These are phyloP conservation scores for Mongoloraphidia duomilia DNA, from an alignment of 2,888 invertebrate species.

Conservation along the genomic window DNA sequence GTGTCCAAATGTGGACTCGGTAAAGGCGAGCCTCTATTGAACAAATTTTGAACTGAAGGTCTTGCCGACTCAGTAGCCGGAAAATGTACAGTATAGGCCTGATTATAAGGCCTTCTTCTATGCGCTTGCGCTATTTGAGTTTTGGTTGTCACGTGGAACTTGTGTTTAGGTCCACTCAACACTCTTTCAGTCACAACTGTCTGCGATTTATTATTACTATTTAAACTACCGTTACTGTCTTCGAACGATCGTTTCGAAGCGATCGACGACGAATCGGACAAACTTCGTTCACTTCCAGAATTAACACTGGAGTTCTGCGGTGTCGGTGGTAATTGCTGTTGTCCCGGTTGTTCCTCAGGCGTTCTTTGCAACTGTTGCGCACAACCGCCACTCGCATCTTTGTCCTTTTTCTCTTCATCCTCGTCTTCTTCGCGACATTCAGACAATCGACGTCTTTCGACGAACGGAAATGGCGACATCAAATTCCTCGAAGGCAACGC, in stretches of 20 bases:
- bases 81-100: slow-evolving; percentile 54
- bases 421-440: slow-evolving; percentile 78
- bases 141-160: slow-evolving; percentile 33
- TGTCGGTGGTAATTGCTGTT: slow-evolving; percentile 2
- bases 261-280: slow-evolving; percentile 27
- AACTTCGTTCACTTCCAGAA: slow-evolving; percentile 29
- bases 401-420: slow-evolving; percentile 39
- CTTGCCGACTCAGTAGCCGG: slow-evolving; percentile 41
- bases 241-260: slow-evolving; percentile 28
- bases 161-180: slow-evolving; percentile 33
- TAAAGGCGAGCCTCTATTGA: slow-evolving; percentile 33
- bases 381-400: slow-evolving; percentile 1
- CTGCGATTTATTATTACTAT: not conserved
- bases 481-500: slow-evolving; percentile 48
- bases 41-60: slow-evolving; percentile 46
- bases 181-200: slow-evolving; percentile 1
- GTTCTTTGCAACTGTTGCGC: too few relatives aligned
- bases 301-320: slow-evolving; percentile 20
- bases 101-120: slow-evolving; percentile 33
- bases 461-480: slow-evolving; percentile 35
- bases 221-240: slow-evolving; percentile 20
- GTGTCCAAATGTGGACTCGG: slow-evolving; percentile 59
- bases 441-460: slow-evolving; percentile 52
- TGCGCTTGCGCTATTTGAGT: slow-evolving; percentile 27
- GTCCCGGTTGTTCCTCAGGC: slow-evolving; percentile 17